Conservation (phyloP, 2,888 invertebrate species). For the Helicoverpa assulta region DNA sequence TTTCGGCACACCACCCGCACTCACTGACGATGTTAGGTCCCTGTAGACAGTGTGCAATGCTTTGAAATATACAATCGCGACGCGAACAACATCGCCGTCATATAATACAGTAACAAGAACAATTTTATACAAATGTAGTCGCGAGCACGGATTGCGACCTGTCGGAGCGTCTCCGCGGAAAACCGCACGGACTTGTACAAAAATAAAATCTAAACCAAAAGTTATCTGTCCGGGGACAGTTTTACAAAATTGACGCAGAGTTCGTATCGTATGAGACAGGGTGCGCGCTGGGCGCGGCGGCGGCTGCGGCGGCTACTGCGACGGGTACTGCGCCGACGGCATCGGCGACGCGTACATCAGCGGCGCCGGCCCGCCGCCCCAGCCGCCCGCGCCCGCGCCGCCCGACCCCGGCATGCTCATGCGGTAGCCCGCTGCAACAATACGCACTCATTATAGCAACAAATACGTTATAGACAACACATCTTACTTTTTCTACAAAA, state of each 20-base stretch:
- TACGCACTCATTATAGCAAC: conserved; percentile 6
- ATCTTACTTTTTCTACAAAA: too few species aligned
- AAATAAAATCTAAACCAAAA: conserved; percentile 60
- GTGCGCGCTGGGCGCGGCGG: conserved; percentile 47
- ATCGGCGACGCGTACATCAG: conserved; percentile 95
- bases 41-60: conserved; percentile 55
- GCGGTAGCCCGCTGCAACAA: conserved; percentile 90
- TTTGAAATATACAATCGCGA: conserved; percentile 51
- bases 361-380: conserved; percentile 91
- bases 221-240: conserved; percentile 55
- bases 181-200: conserved; percentile 59
- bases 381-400: conserved; percentile 81
- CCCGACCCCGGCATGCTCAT: conserved; percentile 89
- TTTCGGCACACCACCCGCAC: conserved; percentile 59
- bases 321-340: conserved; percentile 95
- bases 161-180: conserved; percentile 58
- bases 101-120: conserved; percentile 57
- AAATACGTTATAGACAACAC: too few species aligned
- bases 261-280: conserved; percentile 59
- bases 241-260: conserved; percentile 61
- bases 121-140: conserved; percentile 58
- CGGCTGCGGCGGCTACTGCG: conserved; percentile 92
- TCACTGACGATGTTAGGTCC: conserved; percentile 48
- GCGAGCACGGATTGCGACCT: conserved; percentile 56
- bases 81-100: conserved; percentile 55